A percentile compares a stretch with the other conserved stretches of the same genome.
phyloP scores from a whole-genome alignment of 2,888 invertebrate genomes.

The Conistra vaccinii region DNA sequence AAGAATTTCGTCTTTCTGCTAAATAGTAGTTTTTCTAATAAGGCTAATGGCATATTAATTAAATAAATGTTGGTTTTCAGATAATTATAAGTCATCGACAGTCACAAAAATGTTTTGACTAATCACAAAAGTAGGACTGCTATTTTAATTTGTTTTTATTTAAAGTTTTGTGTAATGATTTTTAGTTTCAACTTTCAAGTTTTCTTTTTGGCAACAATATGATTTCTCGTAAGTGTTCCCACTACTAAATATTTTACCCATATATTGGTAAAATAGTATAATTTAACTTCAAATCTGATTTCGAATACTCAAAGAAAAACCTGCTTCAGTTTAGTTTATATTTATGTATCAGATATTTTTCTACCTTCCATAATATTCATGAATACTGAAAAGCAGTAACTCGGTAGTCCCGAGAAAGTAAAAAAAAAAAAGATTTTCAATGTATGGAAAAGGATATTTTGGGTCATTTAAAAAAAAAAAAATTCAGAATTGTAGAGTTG shows the following conservation, averaged over 20 bases:
- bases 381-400: too few relatives aligned
- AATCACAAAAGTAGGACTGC: neutral
- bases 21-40: slow-evolving; percentile 16
- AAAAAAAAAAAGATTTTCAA: too few relatives aligned
- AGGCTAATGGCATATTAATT: neutral
- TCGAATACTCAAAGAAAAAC: too few relatives aligned
- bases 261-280: neutral
- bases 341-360: too few relatives aligned
- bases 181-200: too few relatives aligned
- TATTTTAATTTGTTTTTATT: neutral
- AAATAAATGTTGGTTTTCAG: neutral
- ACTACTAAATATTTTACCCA: neutral
- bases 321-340: too few relatives aligned
- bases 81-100: neutral
- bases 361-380: too few relatives aligned
- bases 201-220: slow-evolving; percentile 1
- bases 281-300: neutral
- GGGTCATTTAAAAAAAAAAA: too few relatives aligned
- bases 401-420: too few relatives aligned
- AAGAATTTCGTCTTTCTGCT: neutral
- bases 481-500: too few relatives aligned
- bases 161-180: neutral
- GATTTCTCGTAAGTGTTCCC: neutral
- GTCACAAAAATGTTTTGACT: neutral
- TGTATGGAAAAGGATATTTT: too few relatives aligned